A percentile compares a stretch with the other conserved stretches of the same genome.
These are phyloP conservation scores for Dicranocentrus wangi DNA, from an alignment of 2,888 invertebrate species.

Conservation along the genomic window DNA sequence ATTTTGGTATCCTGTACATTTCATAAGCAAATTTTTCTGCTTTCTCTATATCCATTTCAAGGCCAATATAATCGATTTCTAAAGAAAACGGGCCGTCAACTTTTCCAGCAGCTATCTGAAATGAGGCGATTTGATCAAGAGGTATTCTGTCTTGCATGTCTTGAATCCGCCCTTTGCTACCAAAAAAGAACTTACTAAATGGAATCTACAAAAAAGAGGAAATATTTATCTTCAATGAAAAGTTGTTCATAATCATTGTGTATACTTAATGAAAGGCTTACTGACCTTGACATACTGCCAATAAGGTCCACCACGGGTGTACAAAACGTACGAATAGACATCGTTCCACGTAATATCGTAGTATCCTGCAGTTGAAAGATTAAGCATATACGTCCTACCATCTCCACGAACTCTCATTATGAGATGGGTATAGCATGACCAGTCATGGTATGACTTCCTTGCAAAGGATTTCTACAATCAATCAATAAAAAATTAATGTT, in stretches of 20 bases:
- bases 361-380: slow-evolving; percentile 83
- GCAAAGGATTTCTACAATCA: slow-evolving; percentile 85
- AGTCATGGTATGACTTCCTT: slow-evolving; percentile 82
- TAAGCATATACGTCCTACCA: slow-evolving; percentile 91
- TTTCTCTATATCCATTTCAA: slow-evolving; percentile 86
- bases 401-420: slow-evolving; percentile 92
- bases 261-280: not conserved
- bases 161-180: slow-evolving; percentile 89
- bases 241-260: not conserved
- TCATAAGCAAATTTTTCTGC: slow-evolving; percentile 94
- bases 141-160: slow-evolving; percentile 83
- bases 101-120: slow-evolving; percentile 87
- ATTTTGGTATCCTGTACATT: slow-evolving; percentile 84
- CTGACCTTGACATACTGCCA: slow-evolving; percentile 92
- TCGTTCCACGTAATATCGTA: slow-evolving; percentile 94
- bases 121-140: slow-evolving; percentile 80
- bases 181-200: slow-evolving; percentile 91
- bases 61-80: slow-evolving; percentile 94
- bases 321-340: slow-evolving; percentile 87
- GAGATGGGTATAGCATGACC: slow-evolving; percentile 84
- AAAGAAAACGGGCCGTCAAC: slow-evolving; percentile 89
- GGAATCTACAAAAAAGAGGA: slow-evolving; percentile 83
- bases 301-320: slow-evolving; percentile 97
- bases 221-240: not conserved
- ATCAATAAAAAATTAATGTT: slow-evolving; percentile 32